Evolutionary conservation across 2,113 vertebrate species (phyloP), one percentile per base, ranked within the genome.

Genomic region (Calidris pugnax): DNA sequence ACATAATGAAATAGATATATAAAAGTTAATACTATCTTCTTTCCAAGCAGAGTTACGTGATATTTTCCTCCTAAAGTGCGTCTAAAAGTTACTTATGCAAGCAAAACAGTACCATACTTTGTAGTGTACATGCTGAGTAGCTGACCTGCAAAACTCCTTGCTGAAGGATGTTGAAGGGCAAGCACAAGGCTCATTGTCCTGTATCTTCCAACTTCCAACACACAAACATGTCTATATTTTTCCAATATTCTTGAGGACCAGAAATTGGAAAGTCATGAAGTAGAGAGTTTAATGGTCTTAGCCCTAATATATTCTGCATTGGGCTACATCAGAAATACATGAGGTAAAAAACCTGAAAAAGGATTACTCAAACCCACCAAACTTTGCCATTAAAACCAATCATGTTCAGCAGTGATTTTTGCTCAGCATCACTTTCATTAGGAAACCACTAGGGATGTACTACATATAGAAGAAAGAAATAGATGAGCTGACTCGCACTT

Each of bases 361-460:
- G 45, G 10, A 7, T 92, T 84, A 51, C 67, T 86, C 26, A 63
- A 56, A 88, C 63, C 7, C 39, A 73, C 15, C 30, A 53, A 21
- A 80, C 63, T 74, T 96, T 83, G 37, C 85, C 72, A 50, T 85
- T 91, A 94, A 82, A 88, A 10, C 32, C 30, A 23, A 0, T 26
- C 3, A 33, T 50, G 17, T 73, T 91, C 41, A 73, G 67, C 91
- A 57, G 78, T 80, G 91, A 59, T 73, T 91, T 83, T 28, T 86
- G 45, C 85, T 83, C 83, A 84, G 79, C 75, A 81, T 95, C 83
- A 7, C 68, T 95, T 93, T 89, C 68, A 4, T 37, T 14, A 67
- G 79, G 32, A 41, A 66, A 19, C 75, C 64, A 45, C 79, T 48
- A 13, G 86, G 75, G 62, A 71, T 89, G 86, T 74, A 21, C 28